Percentiles rank a stretch among this genome's conserved stretches.
These are phyloP conservation scores for Smithornis capensis DNA, from an alignment of 2,113 vertebrate genomes.

Conservation along the genomic window DNA sequence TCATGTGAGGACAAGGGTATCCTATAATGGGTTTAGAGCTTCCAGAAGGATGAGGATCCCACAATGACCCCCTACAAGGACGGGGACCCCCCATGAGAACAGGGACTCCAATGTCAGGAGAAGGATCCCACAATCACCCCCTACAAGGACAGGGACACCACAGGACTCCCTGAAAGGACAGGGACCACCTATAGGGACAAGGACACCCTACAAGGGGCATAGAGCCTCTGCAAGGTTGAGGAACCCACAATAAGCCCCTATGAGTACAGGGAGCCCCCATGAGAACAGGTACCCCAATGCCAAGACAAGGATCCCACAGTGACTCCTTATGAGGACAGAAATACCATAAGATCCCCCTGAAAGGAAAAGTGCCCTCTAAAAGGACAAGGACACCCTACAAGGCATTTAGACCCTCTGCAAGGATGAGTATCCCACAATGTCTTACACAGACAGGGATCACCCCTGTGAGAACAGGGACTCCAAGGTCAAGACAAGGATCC, in stretches of 20 bases:
- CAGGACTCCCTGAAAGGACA: not conserved
- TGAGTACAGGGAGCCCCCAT: not conserved
- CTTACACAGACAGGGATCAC: not conserved
- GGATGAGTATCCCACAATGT: not conserved
- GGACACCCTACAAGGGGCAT: not conserved
- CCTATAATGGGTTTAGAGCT: too few relatives aligned
- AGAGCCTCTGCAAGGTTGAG: not conserved
- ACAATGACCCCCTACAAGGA: not conserved
- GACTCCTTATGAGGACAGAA: not conserved
- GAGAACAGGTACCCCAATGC: not conserved
- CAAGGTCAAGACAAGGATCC: not conserved
- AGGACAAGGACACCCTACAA: not conserved
- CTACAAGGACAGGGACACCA: not conserved
- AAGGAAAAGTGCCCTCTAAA: not conserved
- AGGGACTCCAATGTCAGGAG: too few relatives aligned
- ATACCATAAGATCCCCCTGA: not conserved
- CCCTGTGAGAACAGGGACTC: not conserved
- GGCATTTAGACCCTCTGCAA: not conserved
- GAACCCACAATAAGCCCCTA: not conserved
- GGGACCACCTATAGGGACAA: not conserved
- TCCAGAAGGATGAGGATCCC: not conserved
- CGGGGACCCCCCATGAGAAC: not conserved
- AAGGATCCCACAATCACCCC: not conserved
- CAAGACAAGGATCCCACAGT: not conserved
- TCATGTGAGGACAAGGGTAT: not conserved